Evolutionary conservation across 2,797 vertebrate genomes (phyloP), one percentile per base, ranked within the genome.

Genomic region (Phylloscopus collybita): DNA sequence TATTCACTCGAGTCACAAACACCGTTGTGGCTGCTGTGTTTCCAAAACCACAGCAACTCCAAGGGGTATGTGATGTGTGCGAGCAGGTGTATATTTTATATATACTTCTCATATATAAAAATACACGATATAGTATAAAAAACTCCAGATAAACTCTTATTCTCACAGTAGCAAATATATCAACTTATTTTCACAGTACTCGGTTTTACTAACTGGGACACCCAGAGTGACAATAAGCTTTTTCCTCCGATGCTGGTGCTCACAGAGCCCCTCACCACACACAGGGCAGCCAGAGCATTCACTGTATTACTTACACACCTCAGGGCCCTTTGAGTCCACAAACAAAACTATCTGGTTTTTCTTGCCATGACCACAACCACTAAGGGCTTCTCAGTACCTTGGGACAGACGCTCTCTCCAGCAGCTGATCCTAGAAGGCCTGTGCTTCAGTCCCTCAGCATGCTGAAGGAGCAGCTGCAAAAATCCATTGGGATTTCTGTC

Each of bases 111-210:
- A 84, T 96, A 97, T 96, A 97, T 94, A 98, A 97, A 97, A 97
- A 97, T 95, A 97, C 96, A 97, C 91, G 0, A 80, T 87, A 75
- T 80, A 95, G 74, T 95, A 96, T 96, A 96, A 95, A 97, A 97
- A 90, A 90, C 76, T 96, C 90, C 97, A 95, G 90, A 98, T 96
- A 97, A 97, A 97, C 95, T 97, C 95, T 94, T 95, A 92, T 90
- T 97, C 96, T 98, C 98, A 97, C 97, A 98, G 97, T 97, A 97
- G 96, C 93, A 97, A 96, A 88, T 91, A 96, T 86, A 97, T 93
- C 91, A 67, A 71, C 89, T 96, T 92, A 87, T 96, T 97, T 97
- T 98, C 97, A 98, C 98, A 98, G 98, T 98, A 96, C 95, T 92
- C 95, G 83, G 92, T 67, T 80, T 96, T 92, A 81, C 70, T 80